Evolutionary conservation across 2,113 vertebrate species (phyloP).

Genomic region (Dryoscopus gambensis): DNA sequence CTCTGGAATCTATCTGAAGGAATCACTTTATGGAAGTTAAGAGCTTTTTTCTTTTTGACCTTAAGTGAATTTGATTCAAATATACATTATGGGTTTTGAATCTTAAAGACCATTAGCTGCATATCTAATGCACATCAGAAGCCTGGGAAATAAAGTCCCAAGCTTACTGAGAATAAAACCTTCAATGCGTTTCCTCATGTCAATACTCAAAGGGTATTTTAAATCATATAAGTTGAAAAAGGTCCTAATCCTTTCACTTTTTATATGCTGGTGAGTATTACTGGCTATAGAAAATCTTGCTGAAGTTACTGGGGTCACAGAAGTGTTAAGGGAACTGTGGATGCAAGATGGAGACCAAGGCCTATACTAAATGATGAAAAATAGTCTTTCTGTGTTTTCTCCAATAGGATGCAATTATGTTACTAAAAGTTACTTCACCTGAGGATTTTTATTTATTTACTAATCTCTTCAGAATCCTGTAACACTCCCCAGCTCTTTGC

Average conservation of each 20-base stretch:
- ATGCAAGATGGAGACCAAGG: neutral
- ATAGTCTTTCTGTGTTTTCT: neutral
- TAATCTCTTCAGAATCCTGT: neutral
- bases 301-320: neutral
- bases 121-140: constrained; percentile 18
- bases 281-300: neutral
- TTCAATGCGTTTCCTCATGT: neutral
- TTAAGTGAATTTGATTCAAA: constrained; percentile 69
- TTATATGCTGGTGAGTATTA: neutral
- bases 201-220: neutral
- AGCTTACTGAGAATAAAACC: constrained; percentile 23
- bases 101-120: constrained; percentile 59
- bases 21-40: constrained; percentile 60
- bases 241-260: neutral
- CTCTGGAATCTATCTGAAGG: constrained; percentile 61
- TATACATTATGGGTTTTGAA: constrained; percentile 49
- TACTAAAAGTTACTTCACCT: neutral
- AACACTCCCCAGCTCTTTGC: neutral
- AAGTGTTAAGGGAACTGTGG: neutral
- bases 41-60: constrained; percentile 47
- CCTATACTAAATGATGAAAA: neutral
- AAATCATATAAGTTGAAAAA: neutral
- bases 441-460: neutral
- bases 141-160: neutral
- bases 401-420: neutral